Conservation (phyloP, 2,797 vertebrate genomes). For the Glyptemys insculpta region DNA sequence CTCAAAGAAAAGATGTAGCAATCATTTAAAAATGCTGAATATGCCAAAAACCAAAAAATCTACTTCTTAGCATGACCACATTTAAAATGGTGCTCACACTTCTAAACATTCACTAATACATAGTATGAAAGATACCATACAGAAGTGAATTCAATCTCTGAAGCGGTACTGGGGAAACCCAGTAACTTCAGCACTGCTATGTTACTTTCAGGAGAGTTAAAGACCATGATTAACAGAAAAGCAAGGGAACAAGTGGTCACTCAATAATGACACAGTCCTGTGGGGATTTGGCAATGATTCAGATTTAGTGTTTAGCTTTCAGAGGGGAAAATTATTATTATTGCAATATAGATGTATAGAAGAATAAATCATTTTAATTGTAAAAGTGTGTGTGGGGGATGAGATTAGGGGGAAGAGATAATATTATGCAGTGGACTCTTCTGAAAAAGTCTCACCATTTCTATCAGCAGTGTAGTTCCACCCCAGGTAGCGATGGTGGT, state of each 20-base stretch:
- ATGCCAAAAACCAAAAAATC: not conserved
- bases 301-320: not conserved
- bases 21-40: not conserved
- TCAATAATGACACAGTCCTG: not conserved
- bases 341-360: not conserved
- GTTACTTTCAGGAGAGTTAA: not conserved
- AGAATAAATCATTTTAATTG: not conserved
- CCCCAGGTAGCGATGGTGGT: accelerated
- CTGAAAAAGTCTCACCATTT: not conserved
- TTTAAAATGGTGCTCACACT: not conserved
- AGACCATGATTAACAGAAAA: not conserved
- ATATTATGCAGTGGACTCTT: not conserved
- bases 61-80: not conserved
- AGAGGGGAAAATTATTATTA: not conserved
- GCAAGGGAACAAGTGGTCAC: not conserved
- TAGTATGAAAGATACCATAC: not conserved
- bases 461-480: not conserved
- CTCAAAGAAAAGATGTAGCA: not conserved
- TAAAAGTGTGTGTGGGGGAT: not conserved
- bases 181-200: not conserved
- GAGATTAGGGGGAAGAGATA: no score
- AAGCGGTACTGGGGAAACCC: not conserved
- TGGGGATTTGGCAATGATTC: not conserved
- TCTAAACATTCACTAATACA: not conserved
- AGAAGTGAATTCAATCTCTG: not conserved